Evolutionary conservation across 2,888 invertebrate species (phyloP), one percentile per base, ranked within the genome.

Genomic region (Drosophila subsilvestris): DNA sequence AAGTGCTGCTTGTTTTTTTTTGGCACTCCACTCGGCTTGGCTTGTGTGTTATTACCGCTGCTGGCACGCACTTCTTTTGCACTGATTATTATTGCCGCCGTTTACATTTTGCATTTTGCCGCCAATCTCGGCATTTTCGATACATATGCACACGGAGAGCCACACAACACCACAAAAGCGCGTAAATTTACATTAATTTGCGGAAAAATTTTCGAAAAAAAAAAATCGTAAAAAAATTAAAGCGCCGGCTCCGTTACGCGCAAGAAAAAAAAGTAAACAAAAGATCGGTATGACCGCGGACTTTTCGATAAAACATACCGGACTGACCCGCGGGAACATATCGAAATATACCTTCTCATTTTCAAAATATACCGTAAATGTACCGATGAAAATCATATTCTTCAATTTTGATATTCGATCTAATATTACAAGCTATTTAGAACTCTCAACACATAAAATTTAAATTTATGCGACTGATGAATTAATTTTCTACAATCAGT

Each of bases 81-180:
- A 58, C 51, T 50, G 56, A 42, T 65, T 72, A 47, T 42, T 74
- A 22, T 61, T 54, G 68, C 70, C 63, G 63, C 32, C 66, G 50
- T 57, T 71, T 61, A 75, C 65, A 55, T 74, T 79, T 79, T 79
- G 73, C 83, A 62, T 68, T 68, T 62, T 68, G 59, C 61, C 55
- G 47, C 27, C 22, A 49, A 50, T 55, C 55, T 47, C 56, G 55
- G 79, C 79, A 79, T 76, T 79, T 79, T 79, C 65, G 63, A 56
- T 47, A 71, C 43, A 70, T 68, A 74, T 59, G 67, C 58, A 61
- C 69, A 48, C 20, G 48, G 27, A 17, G n/a, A 62, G 14, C 32
- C 32, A 47, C 56, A 57, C 51, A 48, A 17, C 42, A 42, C 14
- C 22, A 22, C 54, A 18, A 17, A 20, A 18, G 47, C 47, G 10